Conservation (phyloP, 2,113 vertebrate genomes). For the Daboia siamensis region DNA sequence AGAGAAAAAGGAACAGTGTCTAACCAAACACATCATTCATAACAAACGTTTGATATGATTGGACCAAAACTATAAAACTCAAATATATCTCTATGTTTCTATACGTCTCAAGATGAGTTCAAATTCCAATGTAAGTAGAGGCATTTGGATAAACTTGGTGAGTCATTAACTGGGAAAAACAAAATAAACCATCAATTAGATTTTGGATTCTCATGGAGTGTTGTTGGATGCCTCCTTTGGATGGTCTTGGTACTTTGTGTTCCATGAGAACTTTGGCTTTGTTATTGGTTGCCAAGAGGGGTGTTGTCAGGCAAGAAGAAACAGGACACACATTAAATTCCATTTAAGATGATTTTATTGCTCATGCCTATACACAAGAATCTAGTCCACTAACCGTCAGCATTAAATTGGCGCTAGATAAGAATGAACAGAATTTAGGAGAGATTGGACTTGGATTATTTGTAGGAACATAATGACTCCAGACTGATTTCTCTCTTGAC, state of each 20-base stretch:
- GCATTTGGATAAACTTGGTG: background rate
- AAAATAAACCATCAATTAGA: background rate
- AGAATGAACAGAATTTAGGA: background rate
- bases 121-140: background rate
- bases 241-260: background rate
- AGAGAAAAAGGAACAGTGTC: background rate
- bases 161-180: background rate
- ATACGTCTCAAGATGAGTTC: background rate
- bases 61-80: background rate
- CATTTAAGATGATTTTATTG: background rate
- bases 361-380: background rate
- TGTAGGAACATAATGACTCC: background rate
- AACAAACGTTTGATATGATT: background rate
- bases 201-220: background rate
- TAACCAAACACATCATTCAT: background rate
- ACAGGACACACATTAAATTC: background rate
- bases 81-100: background rate
- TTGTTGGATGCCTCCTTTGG: background rate
- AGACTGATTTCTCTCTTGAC: background rate
- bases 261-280: background rate
- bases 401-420: background rate
- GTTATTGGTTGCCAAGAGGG: background rate
- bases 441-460: background rate
- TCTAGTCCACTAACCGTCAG: background rate
- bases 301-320: background rate